These are phyloP conservation scores for Pseudorectes ferrugineus DNA, from an alignment of 2,113 vertebrate genomes.

Conservation along the genomic window DNA sequence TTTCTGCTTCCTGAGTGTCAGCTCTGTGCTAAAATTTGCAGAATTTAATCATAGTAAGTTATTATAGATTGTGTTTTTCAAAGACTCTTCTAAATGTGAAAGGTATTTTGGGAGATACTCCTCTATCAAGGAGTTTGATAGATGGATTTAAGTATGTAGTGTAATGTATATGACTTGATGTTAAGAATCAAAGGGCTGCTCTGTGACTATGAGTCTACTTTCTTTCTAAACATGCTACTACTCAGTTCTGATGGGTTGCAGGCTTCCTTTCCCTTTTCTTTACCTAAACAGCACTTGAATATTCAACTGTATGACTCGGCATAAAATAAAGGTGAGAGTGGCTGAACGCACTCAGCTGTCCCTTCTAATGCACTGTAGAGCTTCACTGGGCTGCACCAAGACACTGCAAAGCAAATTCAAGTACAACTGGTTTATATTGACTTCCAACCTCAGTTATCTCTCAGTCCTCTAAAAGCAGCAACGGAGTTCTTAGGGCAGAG, in stretches of 20 bases:
- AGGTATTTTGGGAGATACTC: too few relatives aligned
- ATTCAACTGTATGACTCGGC: neutral
- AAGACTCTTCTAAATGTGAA: neutral
- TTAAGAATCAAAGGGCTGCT: neutral
- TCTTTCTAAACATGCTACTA: neutral
- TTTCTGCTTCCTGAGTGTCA: neutral
- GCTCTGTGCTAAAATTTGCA: neutral
- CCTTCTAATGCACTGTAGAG: neutral
- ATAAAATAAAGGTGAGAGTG: neutral
- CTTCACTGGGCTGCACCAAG: neutral
- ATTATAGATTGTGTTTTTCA: neutral
- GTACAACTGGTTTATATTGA: neutral
- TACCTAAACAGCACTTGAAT: neutral
- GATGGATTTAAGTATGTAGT: neutral
- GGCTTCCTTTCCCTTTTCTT: neutral
- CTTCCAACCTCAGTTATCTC: neutral
- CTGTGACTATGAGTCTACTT: neutral
- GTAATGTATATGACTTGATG: neutral
- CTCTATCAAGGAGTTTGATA: neutral
- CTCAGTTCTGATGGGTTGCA: neutral
- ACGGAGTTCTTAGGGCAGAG: neutral
- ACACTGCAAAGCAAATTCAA: neutral
- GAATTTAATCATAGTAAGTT: neutral
- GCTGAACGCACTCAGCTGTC: neutral
- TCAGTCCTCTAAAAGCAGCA: neutral